Conservation (phyloP, 2,888 invertebrate genomes). For the Eupithecia dodoneata region DNA sequence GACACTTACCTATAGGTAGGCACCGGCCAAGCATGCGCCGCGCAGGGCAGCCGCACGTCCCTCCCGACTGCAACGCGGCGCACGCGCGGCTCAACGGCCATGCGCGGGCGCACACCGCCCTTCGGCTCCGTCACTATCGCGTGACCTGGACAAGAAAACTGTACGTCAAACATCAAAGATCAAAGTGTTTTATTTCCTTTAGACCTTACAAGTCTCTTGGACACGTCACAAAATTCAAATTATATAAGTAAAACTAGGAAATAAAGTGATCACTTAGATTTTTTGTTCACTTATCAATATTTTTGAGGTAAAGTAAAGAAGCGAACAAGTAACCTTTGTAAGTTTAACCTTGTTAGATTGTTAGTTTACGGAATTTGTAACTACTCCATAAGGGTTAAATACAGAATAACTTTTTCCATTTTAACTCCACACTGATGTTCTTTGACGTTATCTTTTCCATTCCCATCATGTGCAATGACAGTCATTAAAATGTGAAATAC, state of each 20-base stretch:
- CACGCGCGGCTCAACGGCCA: slow-evolving; percentile 88
- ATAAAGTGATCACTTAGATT: too few species aligned
- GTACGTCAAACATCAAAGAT: too few species aligned
- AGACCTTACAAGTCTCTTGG: too few species aligned
- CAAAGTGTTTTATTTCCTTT: too few species aligned
- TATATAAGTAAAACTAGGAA: too few species aligned
- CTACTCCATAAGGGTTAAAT: not conserved
- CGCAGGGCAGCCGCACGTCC: slow-evolving; percentile 90
- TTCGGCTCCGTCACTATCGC: slow-evolving; percentile 90
- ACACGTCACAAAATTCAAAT: too few species aligned
- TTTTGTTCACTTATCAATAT: too few species aligned
- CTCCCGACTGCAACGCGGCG: slow-evolving; percentile 88
- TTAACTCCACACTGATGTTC: not conserved
- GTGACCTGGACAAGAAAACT: slow-evolving; percentile 75
- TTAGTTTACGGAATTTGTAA: not conserved
- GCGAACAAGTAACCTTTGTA: too few species aligned
- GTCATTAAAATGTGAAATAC: not conserved
- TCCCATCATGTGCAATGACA: not conserved
- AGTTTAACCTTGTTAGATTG: too few species aligned
- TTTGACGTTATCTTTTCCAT: not conserved
- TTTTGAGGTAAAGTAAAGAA: too few species aligned
- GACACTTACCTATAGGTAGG: slow-evolving; percentile 88
- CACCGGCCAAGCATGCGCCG: slow-evolving; percentile 92
- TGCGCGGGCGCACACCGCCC: slow-evolving; percentile 89
- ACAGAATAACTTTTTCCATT: not conserved